A percentile compares a stretch with the other conserved stretches of the same genome.
These are phyloP conservation scores for Lichenostomus cassidix DNA, from an alignment of 2,113 vertebrate genomes.

Conservation along the genomic window DNA sequence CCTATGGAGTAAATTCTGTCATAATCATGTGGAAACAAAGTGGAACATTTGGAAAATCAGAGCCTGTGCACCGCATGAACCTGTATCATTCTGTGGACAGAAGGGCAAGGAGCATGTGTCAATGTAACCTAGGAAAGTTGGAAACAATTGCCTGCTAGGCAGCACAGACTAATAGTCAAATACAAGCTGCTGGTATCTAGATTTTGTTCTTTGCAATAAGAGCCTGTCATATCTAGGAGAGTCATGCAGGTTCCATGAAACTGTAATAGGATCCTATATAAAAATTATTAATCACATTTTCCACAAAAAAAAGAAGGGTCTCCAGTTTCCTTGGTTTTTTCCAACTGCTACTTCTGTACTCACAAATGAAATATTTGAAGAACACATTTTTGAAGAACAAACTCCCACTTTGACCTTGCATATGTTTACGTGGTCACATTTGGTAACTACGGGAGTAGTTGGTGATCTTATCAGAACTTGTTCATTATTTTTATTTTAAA, in stretches of 20 bases:
- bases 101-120: neutral
- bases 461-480: neutral
- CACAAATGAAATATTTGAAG: neutral
- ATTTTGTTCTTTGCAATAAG: neutral
- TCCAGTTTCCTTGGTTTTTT: neutral
- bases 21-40: conserved; percentile 5
- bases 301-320: neutral
- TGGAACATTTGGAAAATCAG: neutral
- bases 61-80: neutral
- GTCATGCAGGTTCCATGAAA: neutral
- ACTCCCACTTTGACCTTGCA: neutral
- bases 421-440: neutral
- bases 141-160: neutral
- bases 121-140: neutral
- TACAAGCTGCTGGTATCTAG: neutral
- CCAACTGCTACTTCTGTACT: neutral
- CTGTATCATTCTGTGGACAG: neutral
- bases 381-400: neutral
- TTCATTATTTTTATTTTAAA: neutral
- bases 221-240: neutral
- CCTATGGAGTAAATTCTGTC: neutral
- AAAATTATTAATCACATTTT: neutral
- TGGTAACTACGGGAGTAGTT: neutral
- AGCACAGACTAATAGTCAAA: neutral
- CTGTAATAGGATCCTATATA: too few species aligned